These are phyloP conservation scores for Hapalemur alaotrensis DNA, from an alignment of 2,797 vertebrate genomes.

Conservation along the genomic window DNA sequence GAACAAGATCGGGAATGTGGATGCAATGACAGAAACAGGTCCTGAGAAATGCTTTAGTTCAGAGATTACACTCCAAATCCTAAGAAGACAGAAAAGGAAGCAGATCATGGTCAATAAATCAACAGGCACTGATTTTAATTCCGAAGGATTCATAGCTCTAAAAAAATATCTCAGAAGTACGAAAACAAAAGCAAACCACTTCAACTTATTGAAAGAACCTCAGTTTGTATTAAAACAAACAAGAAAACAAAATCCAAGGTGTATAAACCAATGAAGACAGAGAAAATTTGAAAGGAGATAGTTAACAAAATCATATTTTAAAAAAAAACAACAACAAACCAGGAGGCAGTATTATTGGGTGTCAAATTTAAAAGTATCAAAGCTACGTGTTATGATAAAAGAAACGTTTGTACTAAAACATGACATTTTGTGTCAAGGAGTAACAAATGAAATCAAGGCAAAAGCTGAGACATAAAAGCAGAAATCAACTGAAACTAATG, in stretches of 20 bases:
- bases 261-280: neutral
- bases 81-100: neutral
- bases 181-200: neutral
- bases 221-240: neutral
- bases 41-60: neutral
- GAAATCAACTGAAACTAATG: neutral
- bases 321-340: neutral
- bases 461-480: neutral
- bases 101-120: neutral
- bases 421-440: neutral
- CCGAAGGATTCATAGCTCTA: neutral
- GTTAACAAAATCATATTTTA: neutral
- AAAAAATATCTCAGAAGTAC: neutral
- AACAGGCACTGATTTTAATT: neutral
- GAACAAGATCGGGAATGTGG: neutral
- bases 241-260: neutral
- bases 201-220: neutral
- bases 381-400: neutral
- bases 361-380: neutral
- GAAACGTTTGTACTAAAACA: neutral
- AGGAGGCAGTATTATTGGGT: neutral
- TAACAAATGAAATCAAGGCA: slow-evolving; percentile 5
- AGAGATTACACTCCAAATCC: neutral
- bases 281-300: neutral
- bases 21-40: neutral